Conservation (phyloP, 2,113 vertebrate species). For the Podiceps cristatus region DNA sequence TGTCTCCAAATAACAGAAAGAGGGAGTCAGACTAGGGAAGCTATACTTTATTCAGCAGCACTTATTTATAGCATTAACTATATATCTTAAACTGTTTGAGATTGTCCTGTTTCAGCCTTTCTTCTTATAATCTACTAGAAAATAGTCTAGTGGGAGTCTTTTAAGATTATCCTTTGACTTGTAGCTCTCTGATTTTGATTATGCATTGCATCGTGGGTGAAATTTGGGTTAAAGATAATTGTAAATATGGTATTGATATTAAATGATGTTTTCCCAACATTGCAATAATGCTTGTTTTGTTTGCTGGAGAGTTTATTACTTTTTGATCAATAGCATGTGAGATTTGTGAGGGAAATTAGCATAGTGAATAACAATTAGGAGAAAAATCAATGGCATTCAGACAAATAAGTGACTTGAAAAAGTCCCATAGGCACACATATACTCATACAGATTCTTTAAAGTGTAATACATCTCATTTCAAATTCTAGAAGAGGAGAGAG, state of each 20-base stretch:
- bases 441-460: slow-evolving; percentile 75
- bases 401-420: slow-evolving; percentile 88
- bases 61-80: slow-evolving; percentile 17
- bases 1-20: not conserved
- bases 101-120: slow-evolving; percentile 3
- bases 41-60: not conserved
- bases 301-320: slow-evolving; percentile 91
- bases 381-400: slow-evolving; percentile 92
- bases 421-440: slow-evolving; percentile 78
- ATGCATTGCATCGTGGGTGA: slow-evolving; percentile 72
- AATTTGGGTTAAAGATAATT: slow-evolving; percentile 91
- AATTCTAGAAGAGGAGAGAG: slow-evolving; percentile 66
- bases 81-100: slow-evolving; percentile 20
- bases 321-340: slow-evolving; percentile 90
- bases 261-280: slow-evolving; percentile 92
- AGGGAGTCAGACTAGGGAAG: not conserved
- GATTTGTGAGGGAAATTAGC: slow-evolving; percentile 95
- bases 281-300: slow-evolving; percentile 93
- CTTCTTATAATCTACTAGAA: slow-evolving; percentile 24
- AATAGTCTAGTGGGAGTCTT: slow-evolving; percentile 25
- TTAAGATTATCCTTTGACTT: slow-evolving; percentile 8
- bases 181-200: slow-evolving; percentile 76
- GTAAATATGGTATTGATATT: slow-evolving; percentile 89
- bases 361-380: slow-evolving; percentile 94
- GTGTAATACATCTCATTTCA: slow-evolving; percentile 78